phyloP scores from a whole-genome alignment of 2,888 invertebrate species.

The Gari tellinella region DNA sequence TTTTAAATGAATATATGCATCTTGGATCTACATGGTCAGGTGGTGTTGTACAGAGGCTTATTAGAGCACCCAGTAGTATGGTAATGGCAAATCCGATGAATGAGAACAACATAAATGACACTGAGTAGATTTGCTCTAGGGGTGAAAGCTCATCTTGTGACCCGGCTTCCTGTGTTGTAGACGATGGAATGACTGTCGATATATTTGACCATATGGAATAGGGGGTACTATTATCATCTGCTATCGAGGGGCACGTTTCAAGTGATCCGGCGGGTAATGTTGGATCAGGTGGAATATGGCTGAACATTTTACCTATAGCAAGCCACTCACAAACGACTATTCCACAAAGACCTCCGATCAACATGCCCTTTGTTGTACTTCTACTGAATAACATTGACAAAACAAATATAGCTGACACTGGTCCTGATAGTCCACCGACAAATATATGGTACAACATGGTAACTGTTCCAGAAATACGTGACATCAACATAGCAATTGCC shows the following conservation, averaged over 20 bases:
- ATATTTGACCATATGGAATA: no score
- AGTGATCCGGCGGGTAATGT: constrained; percentile 18
- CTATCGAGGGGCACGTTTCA: constrained; percentile 2
- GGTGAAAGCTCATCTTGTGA: neutral
- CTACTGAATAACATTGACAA: constrained; percentile 20
- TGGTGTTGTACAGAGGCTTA: constrained; percentile 18
- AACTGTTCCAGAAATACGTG: constrained; percentile 22
- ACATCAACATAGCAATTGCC: constrained; percentile 26
- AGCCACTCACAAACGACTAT: constrained; percentile 24
- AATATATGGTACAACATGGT: constrained; percentile 13
- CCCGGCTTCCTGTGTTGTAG: no score
- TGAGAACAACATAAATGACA: constrained; percentile 23
- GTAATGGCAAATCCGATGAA: constrained; percentile 17
- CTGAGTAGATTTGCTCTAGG: constrained; percentile 17
- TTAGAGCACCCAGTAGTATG: constrained; percentile 7
- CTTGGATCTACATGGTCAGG: constrained; percentile 6
- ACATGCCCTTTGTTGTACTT: constrained; percentile 33
- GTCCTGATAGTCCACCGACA: constrained; percentile 32
- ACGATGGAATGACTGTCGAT: no score
- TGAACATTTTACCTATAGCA: constrained; percentile 19
- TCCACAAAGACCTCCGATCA: constrained; percentile 26
- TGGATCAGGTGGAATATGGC: constrained; percentile 7
- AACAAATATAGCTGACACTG: constrained; percentile 27
- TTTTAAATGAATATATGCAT: constrained; percentile 19
- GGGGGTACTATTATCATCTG: no score